phyloP scores from a whole-genome alignment of 1,140 invertebrate species.

The Pachypsylla venusta region DNA sequence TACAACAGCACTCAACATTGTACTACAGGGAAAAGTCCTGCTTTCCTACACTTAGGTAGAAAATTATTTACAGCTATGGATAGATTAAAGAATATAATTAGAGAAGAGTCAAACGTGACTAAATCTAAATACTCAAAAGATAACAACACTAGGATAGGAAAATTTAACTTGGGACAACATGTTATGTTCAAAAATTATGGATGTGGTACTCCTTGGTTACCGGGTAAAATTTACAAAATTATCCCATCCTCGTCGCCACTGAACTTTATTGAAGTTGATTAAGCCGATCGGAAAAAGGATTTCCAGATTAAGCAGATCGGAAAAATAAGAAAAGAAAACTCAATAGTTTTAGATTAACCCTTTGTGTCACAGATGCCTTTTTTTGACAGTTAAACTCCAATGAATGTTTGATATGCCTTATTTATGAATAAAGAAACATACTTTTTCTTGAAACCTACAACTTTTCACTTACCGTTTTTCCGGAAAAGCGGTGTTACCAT shows the following conservation, averaged over 20 bases:
- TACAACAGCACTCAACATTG: slow-evolving; percentile 14
- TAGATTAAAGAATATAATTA: background rate
- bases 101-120: too few species aligned
- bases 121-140: too few species aligned
- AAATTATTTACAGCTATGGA: slow-evolving; percentile 3
- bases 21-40: slow-evolving; percentile 12
- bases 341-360: background rate
- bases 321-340: background rate
- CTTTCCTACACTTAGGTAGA: slow-evolving; percentile 16
- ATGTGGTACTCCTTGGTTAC: background rate
- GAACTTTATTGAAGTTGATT: too few species aligned
- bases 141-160: too few species aligned
- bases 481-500: background rate
- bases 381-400: background rate
- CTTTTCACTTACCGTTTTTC: background rate
- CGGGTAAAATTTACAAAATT: background rate
- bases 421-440: background rate
- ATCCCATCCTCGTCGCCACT: background rate
- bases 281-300: background rate
- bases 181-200: background rate
- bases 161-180: background rate
- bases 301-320: background rate
- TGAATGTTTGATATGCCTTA: background rate
- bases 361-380: background rate
- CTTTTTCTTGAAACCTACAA: background rate